Conservation (phyloP, 2,797 vertebrate species). For the Lithobates pipiens region DNA sequence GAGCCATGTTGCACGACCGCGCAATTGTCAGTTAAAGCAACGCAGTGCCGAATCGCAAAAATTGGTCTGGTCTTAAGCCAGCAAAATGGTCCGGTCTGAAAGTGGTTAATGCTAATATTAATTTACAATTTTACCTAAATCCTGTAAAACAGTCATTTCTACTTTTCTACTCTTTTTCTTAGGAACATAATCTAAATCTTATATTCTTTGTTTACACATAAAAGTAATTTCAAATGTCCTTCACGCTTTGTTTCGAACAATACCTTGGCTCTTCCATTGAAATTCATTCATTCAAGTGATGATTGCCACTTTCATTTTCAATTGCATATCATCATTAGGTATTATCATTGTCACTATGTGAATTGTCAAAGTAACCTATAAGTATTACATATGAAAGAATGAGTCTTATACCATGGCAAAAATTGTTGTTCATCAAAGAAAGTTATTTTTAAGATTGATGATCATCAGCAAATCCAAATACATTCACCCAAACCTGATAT, state of each 20-base stretch:
- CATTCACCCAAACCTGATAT: too few relatives aligned
- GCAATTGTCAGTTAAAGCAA: too few relatives aligned
- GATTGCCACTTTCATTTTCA: constrained; percentile 34
- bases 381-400: background rate
- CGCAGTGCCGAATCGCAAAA: too few relatives aligned
- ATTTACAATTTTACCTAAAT: background rate
- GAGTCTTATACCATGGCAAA: background rate
- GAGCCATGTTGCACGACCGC: too few relatives aligned
- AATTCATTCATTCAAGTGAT: constrained; percentile 23
- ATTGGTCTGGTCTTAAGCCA: too few relatives aligned
- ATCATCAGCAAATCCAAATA: background rate
- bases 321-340: constrained; percentile 22
- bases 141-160: background rate
- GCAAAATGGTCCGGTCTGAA: too few relatives aligned
- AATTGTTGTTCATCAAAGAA: background rate
- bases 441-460: background rate
- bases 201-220: constrained; percentile 14
- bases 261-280: background rate
- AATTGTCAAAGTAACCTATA: constrained; percentile 7
- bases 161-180: background rate
- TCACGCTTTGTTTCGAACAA: constrained; percentile 32
- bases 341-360: constrained; percentile 16
- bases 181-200: background rate
- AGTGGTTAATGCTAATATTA: too few relatives aligned
- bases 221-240: constrained; percentile 38